Evolutionary conservation across 2,888 invertebrate genomes (phyloP), one percentile per base, ranked within the genome.

Genomic region (Trichogramma dendrolimi): DNA sequence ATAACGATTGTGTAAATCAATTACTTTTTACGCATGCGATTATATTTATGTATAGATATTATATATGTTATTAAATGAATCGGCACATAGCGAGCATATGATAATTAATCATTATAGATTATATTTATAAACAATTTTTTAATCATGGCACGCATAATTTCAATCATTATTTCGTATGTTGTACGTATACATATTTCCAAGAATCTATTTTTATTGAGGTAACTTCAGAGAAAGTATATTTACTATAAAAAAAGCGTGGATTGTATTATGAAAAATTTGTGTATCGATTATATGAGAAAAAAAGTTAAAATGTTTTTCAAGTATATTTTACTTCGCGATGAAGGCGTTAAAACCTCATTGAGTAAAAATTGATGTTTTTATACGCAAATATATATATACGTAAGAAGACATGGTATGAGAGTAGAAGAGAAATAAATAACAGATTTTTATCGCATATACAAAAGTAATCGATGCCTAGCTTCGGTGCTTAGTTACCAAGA

Each of bases 401-500:
- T 27, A 27, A 27, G 0, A 27, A 27, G 27, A 27, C 27, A 27
- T 27, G 27, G 27, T 27, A 27, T 27, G 27, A 27, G 27, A 27
- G 27, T 27, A 27, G 27, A 27, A 1, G 27, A 27, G 3, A 27
- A 27, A 27, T 27, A 27, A 27, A 27, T 27, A 27, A 27, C 27
- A 27, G 27, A 27, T 27, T 27, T 27, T 27, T 27, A 27, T 27
- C 27, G 27, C 27, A 27, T 27, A 27, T 56, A 42, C 47, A 60
- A 57, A 53, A 57, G 43, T 55, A 51, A 65, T 64, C 48, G 61
- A 62, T 60, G 61, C 61, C 61, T 58, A 65, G 59, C 63, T 65
- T 65, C 65, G 65, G 65, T 65, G 65, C 65, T 65, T 62, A 65
- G 65, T 63, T 63, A 65, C 62, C 65, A 63, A 61, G 59, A 58